phyloP scores from a whole-genome alignment of 1,140 invertebrate genomes.

The Notospermus geniculatus region DNA sequence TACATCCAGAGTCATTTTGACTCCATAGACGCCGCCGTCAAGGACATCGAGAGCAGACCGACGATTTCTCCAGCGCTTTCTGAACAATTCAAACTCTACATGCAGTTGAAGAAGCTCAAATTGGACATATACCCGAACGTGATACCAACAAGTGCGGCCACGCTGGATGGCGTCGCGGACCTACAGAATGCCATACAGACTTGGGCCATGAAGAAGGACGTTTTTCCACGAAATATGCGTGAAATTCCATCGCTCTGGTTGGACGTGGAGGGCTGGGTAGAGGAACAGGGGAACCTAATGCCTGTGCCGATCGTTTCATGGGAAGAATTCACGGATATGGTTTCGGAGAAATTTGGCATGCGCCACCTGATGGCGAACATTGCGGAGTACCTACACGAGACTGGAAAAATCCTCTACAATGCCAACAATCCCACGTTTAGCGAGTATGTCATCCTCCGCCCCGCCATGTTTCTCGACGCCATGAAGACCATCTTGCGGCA shows the following conservation, averaged over 20 bases:
- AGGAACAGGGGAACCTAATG: slow-evolving; percentile 44
- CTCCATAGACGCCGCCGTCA: slow-evolving; percentile 35
- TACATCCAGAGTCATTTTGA: slow-evolving; percentile 11
- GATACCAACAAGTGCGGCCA: slow-evolving; percentile 36
- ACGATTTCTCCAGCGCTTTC: slow-evolving; percentile 46
- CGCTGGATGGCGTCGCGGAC: slow-evolving; percentile 34
- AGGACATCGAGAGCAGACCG: slow-evolving; percentile 33
- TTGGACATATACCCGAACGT: slow-evolving; percentile 40
- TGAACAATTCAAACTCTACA: slow-evolving; percentile 43
- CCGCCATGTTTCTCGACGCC: slow-evolving; percentile 48
- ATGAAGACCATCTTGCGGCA: slow-evolving; percentile 39
- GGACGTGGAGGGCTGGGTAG: slow-evolving; percentile 44
- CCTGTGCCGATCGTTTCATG: slow-evolving; percentile 39
- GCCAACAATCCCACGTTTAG: not conserved
- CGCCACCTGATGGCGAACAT: slow-evolving; percentile 37
- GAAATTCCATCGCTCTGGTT: slow-evolving; percentile 49
- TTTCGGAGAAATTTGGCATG: slow-evolving; percentile 48
- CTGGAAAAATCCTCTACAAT: slow-evolving; percentile 38
- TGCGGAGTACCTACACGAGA: slow-evolving; percentile 44
- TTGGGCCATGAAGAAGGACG: slow-evolving; percentile 32
- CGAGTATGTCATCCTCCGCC: slow-evolving; percentile 41
- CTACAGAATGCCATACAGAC: slow-evolving; percentile 35
- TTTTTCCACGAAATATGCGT: slow-evolving; percentile 44
- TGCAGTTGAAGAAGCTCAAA: slow-evolving; percentile 37
- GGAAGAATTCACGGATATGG: slow-evolving; percentile 36